These are phyloP conservation scores for Hecatera dysodea DNA, from an alignment of 2,888 invertebrate genomes.

Conservation along the genomic window DNA sequence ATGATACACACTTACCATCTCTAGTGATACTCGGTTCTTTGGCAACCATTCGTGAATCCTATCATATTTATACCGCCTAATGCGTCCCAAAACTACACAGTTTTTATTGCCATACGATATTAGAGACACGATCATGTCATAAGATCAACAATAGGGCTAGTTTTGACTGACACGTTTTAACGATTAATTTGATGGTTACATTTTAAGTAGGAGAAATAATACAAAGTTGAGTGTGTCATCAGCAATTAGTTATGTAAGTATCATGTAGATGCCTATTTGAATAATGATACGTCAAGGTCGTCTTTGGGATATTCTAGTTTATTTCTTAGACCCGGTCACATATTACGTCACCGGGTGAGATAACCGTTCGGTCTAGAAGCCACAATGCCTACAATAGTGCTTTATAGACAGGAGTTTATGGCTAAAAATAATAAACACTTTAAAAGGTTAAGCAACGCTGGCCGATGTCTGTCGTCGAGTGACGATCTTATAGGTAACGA, in stretches of 20 bases:
- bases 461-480: too few relatives aligned
- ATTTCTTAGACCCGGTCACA: not conserved
- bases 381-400: too few relatives aligned
- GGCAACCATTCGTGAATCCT: slow-evolving; percentile 4
- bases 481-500: too few relatives aligned
- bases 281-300: not conserved
- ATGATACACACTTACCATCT: slow-evolving; percentile 46
- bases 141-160: slow-evolving; percentile 25
- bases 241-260: not conserved
- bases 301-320: not conserved
- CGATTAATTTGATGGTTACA: slow-evolving; percentile 23
- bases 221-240: slow-evolving; percentile 2
- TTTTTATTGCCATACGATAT: slow-evolving; percentile 50
- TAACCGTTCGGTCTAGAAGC: too few relatives aligned
- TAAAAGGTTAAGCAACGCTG: too few relatives aligned
- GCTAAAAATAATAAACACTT: too few relatives aligned
- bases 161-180: slow-evolving; percentile 39
- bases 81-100: slow-evolving; percentile 34
- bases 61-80: slow-evolving; percentile 63
- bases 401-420: too few relatives aligned
- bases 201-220: not conserved
- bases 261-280: not conserved
- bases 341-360: not conserved
- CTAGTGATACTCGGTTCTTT: slow-evolving; percentile 23
- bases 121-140: slow-evolving; percentile 2